These are phyloP conservation scores for Anaspis maculata DNA, from an alignment of 2,888 invertebrate genomes.

Conservation along the genomic window DNA sequence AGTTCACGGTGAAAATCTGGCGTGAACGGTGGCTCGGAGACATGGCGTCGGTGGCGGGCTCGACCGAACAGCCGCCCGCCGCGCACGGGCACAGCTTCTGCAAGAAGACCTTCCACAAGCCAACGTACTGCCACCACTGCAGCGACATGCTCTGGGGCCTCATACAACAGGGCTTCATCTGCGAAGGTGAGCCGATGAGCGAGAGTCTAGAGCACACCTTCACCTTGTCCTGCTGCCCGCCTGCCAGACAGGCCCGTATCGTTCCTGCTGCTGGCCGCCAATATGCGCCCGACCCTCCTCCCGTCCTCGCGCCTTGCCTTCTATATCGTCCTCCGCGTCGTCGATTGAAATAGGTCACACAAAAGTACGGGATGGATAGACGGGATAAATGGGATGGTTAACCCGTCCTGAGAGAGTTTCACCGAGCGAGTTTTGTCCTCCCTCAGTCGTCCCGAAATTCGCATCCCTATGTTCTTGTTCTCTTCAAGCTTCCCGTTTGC, in stretches of 20 bases:
- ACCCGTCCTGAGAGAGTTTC: too few species aligned
- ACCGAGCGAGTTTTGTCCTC: too few species aligned
- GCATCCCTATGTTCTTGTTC: too few species aligned
- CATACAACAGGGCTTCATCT: constrained; percentile 98
- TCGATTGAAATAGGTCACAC: too few species aligned
- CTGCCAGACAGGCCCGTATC: neutral
- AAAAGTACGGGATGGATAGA: too few species aligned
- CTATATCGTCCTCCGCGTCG: too few species aligned
- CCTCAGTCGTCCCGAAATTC: too few species aligned
- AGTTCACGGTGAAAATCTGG: constrained; percentile 55
- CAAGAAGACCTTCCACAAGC: constrained; percentile 99
- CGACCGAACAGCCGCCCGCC: constrained; percentile 49
- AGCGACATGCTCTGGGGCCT: constrained; percentile 99
- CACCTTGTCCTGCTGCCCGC: neutral
- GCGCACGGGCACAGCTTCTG: constrained; percentile 92
- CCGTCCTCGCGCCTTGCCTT: too few species aligned
- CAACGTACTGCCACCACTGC: constrained; percentile 99
- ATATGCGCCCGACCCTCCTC: too few species aligned
- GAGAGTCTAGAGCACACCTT: constrained; percentile 5
- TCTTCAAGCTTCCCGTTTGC: too few species aligned
- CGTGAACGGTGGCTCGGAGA: constrained; percentile 53
- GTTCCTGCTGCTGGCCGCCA: too few species aligned
- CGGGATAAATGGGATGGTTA: too few species aligned
- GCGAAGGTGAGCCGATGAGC: constrained; percentile 96
- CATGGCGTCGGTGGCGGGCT: constrained; percentile 48